These are phyloP conservation scores for Holocentrus rufus DNA, from an alignment of 2,797 vertebrate species.

Conservation along the genomic window DNA sequence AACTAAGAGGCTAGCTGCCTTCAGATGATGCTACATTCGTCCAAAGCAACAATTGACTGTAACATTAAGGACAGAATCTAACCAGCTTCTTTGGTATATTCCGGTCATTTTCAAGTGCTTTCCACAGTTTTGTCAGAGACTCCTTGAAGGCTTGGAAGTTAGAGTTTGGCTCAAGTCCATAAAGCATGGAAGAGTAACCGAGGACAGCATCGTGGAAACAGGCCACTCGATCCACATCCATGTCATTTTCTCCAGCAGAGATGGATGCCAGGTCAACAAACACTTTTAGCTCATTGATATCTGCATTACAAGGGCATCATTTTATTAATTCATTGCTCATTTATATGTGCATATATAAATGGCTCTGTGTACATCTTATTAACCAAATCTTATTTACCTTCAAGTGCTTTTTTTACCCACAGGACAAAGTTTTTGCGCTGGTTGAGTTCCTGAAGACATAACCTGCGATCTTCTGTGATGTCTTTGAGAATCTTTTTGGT, in stretches of 20 bases:
- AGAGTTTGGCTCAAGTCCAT: constrained; percentile 77
- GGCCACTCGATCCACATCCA: constrained; percentile 90
- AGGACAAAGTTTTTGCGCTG: constrained; percentile 12
- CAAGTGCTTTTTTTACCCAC: constrained; percentile 55
- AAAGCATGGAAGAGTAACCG: constrained; percentile 87
- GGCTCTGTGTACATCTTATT: neutral
- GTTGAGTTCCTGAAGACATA: constrained; percentile 44
- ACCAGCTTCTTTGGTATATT: constrained; percentile 87
- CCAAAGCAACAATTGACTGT: neutral
- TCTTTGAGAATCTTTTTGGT: constrained; percentile 23
- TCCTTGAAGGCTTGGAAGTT: constrained; percentile 79
- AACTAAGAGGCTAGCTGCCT: neutral
- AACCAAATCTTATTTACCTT: constrained; percentile 31
- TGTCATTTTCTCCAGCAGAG: constrained; percentile 92
- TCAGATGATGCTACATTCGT: no score
- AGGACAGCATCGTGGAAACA: constrained; percentile 90
- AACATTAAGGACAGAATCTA: constrained; percentile 39
- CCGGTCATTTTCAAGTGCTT: constrained; percentile 86
- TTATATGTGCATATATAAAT: neutral
- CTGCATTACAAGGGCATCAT: constrained; percentile 63
- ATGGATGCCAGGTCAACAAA: constrained; percentile 94
- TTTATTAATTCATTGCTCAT: no score
- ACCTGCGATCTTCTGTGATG: constrained; percentile 32
- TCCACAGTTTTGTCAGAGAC: constrained; percentile 85
- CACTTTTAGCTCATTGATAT: constrained; percentile 89